Base-by-base conservation (phyloP, 2,888 invertebrate species). In the Calliphora vomitoria region DNA sequence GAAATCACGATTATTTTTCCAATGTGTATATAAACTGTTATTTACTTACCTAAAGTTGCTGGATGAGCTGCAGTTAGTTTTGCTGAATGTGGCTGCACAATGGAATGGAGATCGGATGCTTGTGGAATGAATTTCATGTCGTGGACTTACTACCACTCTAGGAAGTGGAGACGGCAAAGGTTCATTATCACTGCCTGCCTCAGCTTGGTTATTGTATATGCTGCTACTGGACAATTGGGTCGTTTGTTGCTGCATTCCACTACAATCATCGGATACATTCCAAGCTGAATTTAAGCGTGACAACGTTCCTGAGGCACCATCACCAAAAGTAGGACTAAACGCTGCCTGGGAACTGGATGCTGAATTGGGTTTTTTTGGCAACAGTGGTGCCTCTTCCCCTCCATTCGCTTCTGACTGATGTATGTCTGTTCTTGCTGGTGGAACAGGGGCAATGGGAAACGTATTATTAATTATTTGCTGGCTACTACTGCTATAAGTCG, bases 21-120 rank as follows among this genome's bases (percentile, higher is more conserved):
- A 25, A 25, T 35, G 35, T 35, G 35, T 35, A 35, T 4, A 35
- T n/a, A 50, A 6, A 50, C 50, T n/a, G 13, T n/a, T 50, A 50
- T 71, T 60, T 35, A 78, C 71, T 79, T 79, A 89, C 89, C 89
- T 89, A 64, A 88, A 85, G 53, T 88, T 69, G 68, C 76, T 88
- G n/a, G 68, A 71, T 44, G 69, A 68, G 78, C 72, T 84, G 74
- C 58, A 71, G 78, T 82, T 83, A 25, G 74, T 62, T 79, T 84
- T 88, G 76, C 50, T 86, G 18, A 79, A 84, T 13, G 82, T 83
- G 4, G 89, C 87, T 89, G 90, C 82, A 89, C 90, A 90, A 86
- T 93, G 93, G 91, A 93, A 93, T 92, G 93, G 93, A 89, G 93
- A 93, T 89, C 92, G 91, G 89, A 92, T 92, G 75, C 89, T 90